Conservation (phyloP, 1,140 invertebrate genomes). For the Helicoverpa zea region DNA sequence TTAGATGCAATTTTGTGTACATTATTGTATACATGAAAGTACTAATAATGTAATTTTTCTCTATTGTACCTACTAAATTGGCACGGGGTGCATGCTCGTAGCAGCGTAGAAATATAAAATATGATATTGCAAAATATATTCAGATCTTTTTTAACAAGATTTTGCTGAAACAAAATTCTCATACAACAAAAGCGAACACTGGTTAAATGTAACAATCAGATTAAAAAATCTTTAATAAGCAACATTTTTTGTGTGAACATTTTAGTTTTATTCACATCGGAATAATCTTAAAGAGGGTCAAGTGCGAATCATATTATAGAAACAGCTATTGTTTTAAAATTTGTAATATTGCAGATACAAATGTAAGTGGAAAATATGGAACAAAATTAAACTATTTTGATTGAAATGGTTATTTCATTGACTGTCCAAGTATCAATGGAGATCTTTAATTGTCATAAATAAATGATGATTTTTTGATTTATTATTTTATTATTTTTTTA, state of each 20-base stretch:
- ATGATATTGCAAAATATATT: too few species aligned
- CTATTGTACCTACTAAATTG: too few species aligned
- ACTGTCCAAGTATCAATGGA: too few species aligned
- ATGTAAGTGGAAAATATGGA: not conserved
- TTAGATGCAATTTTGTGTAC: too few species aligned
- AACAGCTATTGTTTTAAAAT: not conserved
- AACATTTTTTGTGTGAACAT: conserved; percentile 26
- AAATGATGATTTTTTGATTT: too few species aligned
- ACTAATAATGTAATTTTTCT: too few species aligned
- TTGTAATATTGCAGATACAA: not conserved
- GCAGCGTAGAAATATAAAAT: too few species aligned
- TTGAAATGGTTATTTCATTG: too few species aligned
- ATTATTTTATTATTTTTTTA: too few species aligned
- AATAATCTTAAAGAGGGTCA: conserved; percentile 15
- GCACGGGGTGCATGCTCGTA: not conserved
- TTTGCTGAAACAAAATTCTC: not conserved
- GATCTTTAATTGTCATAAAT: too few species aligned
- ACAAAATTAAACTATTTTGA: too few species aligned
- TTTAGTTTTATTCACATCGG: not conserved
- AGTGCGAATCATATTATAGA: not conserved
- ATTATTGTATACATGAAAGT: too few species aligned
- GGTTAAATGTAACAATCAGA: conserved; percentile 20
- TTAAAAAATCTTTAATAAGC: conserved; percentile 11
- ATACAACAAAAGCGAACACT: conserved; percentile 5
- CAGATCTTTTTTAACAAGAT: not conserved